A percentile compares a stretch with the other conserved stretches of the same genome.
Evolutionary conservation across 1,140 invertebrate genomes (phyloP).

Genomic region (Galendromus occidentalis): DNA sequence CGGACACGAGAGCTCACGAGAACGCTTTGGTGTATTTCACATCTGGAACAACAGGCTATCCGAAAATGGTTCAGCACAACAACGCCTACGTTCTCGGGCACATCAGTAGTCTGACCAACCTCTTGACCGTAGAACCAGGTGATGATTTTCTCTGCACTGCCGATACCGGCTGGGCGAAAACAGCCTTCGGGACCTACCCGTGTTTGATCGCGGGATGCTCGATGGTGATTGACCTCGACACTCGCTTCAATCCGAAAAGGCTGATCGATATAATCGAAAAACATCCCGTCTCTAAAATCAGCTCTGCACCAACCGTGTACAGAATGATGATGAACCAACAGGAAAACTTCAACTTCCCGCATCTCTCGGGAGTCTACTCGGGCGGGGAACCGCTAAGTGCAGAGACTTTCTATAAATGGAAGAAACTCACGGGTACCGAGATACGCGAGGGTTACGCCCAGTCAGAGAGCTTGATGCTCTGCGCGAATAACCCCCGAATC

Average conservation of each 20-base stretch:
- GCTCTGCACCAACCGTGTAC: constrained; percentile 31
- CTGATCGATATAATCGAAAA: constrained; percentile 22
- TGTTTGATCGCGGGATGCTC: not conserved
- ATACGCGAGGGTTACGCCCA: constrained; percentile 33
- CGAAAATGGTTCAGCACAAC: constrained; percentile 34
- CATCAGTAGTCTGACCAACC: not conserved
- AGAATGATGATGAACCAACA: constrained; percentile 26
- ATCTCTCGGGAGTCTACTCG: constrained; percentile 24
- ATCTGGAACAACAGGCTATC: constrained; percentile 33
- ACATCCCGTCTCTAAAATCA: constrained; percentile 29
- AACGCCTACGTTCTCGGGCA: constrained; percentile 20
- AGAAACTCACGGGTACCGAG: constrained; percentile 25
- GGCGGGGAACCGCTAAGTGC: constrained; percentile 34
- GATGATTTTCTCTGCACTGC: constrained; percentile 31
- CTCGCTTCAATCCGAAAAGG: not conserved
- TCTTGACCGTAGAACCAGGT: constrained; percentile 17
- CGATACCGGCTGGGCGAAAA: constrained; percentile 35
- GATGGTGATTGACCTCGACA: not conserved
- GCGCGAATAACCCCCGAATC: constrained; percentile 24
- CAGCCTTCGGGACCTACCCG: constrained; percentile 22
- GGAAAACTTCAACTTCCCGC: constrained; percentile 21
- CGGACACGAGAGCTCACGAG: constrained; percentile 24
- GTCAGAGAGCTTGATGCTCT: constrained; percentile 30
- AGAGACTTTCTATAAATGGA: constrained; percentile 30
- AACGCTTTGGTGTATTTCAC: constrained; percentile 32